These are phyloP conservation scores for Eubasilissa splendida DNA, from an alignment of 2,888 invertebrate species.

Conservation along the genomic window DNA sequence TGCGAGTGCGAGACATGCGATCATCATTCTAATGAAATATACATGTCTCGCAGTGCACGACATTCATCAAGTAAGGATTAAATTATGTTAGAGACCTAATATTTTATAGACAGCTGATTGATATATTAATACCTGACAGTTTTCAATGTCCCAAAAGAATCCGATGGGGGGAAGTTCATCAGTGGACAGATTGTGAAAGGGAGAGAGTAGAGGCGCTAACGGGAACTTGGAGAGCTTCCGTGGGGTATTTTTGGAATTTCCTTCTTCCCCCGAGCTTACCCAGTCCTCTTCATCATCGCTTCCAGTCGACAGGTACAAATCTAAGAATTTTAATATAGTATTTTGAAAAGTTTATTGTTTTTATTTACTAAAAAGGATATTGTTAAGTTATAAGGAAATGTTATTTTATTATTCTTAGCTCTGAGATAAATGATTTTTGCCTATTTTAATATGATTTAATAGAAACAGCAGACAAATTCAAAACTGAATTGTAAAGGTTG, in stretches of 20 bases:
- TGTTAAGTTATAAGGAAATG: not conserved
- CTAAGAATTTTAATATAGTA: slow-evolving; percentile 59
- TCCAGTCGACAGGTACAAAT: slow-evolving; percentile 35
- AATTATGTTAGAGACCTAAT: too few species aligned
- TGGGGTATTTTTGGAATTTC: slow-evolving; percentile 14
- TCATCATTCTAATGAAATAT: too few species aligned
- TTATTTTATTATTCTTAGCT: not conserved
- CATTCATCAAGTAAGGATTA: too few species aligned
- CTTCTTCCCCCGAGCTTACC: slow-evolving; percentile 48
- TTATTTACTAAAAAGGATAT: not conserved
- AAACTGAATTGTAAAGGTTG: too few species aligned
- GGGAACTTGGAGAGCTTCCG: slow-evolving; percentile 27
- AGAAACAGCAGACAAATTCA: too few species aligned
- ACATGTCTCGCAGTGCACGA: too few species aligned
- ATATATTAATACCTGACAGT: slow-evolving; percentile 77
- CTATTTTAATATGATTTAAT: not conserved
- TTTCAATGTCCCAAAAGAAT: slow-evolving; percentile 96
- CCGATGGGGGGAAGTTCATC: slow-evolving; percentile 79
- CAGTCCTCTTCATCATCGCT: slow-evolving; percentile 52
- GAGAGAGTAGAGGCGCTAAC: slow-evolving; percentile 52
- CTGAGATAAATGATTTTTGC: not conserved
- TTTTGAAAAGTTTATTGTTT: not conserved
- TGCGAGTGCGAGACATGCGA: too few species aligned
- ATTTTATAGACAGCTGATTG: too few species aligned
- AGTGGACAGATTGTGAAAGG: slow-evolving; percentile 52